These are phyloP conservation scores for Alexandromys fortis DNA, from an alignment of 2,113 vertebrate genomes.

Conservation along the genomic window DNA sequence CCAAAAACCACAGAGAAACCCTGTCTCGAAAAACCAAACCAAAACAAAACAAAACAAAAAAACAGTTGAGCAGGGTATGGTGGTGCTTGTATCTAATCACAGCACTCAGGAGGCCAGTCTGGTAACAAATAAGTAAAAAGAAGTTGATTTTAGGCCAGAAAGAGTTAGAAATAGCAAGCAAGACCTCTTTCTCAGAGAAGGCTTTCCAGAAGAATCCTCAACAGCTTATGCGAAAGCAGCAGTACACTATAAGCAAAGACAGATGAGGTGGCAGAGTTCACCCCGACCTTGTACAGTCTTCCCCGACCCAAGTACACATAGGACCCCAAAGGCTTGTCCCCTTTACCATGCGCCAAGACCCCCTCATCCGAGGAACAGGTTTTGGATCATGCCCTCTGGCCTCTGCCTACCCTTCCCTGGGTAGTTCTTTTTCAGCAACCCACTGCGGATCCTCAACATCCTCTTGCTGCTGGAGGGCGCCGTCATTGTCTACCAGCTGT, in stretches of 20 bases:
- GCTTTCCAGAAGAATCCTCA: neutral
- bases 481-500: conserved; percentile 98
- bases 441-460: conserved; percentile 97
- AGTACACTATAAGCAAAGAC: neutral
- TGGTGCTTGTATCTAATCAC: neutral
- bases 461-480: conserved; percentile 96
- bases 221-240: neutral
- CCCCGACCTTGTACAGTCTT: neutral
- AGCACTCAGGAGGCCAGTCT: neutral
- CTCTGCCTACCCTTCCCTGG: conserved; percentile 46
- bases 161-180: neutral
- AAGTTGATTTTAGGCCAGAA: conserved; percentile 33
- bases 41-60: too few relatives aligned
- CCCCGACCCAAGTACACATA: neutral
- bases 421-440: conserved; percentile 99
- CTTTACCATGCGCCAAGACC: neutral
- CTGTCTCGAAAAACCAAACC: too few relatives aligned
- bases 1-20: too few relatives aligned
- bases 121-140: neutral
- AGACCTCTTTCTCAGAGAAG: conserved; percentile 16
- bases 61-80: neutral
- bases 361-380: neutral
- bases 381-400: neutral
- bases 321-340: neutral
- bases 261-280: conserved; percentile 1